Evolutionary conservation across 2,888 invertebrate genomes (phyloP), one percentile per base, ranked within the genome.

Genomic region (Drosophila falleni): DNA sequence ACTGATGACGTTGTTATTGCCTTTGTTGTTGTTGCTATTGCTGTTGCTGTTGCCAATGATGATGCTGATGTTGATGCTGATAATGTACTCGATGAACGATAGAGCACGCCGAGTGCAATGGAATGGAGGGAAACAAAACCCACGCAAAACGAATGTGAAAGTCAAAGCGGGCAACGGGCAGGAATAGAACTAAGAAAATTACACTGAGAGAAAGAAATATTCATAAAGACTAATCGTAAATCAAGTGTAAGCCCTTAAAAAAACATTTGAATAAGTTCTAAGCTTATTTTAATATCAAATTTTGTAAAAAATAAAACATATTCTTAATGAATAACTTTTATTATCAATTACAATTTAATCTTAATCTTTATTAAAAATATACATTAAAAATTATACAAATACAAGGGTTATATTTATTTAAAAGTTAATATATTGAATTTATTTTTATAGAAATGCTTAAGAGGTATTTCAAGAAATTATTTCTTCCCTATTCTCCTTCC

Each of bases 81-180:
- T 83, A 80, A 69, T 80, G 67, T 71, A 76, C 77, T 75, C 79
- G 80, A 74, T 86, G 84, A 71, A 78, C 81, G 84, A 85, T 85
- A 85, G 81, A 85, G 84, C 84, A 86, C 83, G 83, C 75, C 62
- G 71, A 81, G 71, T 74, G 80, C 72, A 72, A 58, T 55, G 39
- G 70, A 26, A 41, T 49, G 58, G 66, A 37, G 58, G 56, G 26
- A 41, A 44, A 16, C 29, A 29, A 62, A 63, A 44, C 82, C 80
- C 82, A 82, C 84, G 74, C 84, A 75, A 78, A 82, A 76, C 86
- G 81, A 80, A 86, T 81, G 84, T 86, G 83, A 86, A 84, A 86
- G 84, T 84, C 69, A 63, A 35, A 55, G 66, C 44, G 50, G 65
- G 46, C 11, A 37, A 37, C 9, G 39, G 15, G 44, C 50, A 33